phyloP scores from a whole-genome alignment of 2,797 vertebrate species.

The Cynopterus sphinx region DNA sequence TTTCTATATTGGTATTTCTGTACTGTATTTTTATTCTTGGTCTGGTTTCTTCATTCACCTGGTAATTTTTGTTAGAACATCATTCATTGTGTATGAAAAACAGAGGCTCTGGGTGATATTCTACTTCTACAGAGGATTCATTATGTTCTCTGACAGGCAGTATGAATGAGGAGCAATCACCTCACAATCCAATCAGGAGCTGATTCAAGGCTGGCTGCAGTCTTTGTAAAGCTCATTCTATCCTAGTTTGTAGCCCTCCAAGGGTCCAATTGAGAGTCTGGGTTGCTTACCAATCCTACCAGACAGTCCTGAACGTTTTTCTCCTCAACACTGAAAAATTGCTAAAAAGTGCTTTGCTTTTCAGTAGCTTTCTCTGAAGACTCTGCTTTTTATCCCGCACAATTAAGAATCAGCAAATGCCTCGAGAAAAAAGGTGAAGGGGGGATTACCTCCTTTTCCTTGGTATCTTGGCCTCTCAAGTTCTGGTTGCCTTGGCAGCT shows the following conservation, averaged over 20 bases:
- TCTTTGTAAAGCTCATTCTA: neutral
- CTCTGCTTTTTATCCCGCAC: neutral
- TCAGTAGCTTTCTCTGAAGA: conserved; percentile 6
- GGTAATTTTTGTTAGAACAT: conserved; percentile 15
- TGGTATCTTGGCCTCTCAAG: neutral
- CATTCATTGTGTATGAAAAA: conserved; percentile 14
- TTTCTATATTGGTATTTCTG: neutral
- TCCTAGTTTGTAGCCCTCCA: neutral
- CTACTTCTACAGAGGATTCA: conserved; percentile 1
- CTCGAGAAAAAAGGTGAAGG: neutral
- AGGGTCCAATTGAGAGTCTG: neutral
- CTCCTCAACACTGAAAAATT: neutral
- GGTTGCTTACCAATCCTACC: neutral
- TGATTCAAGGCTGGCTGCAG: neutral
- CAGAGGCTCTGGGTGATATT: neutral
- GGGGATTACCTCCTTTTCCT: neutral
- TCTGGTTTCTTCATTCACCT: conserved; percentile 6
- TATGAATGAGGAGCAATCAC: neutral
- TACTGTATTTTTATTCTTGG: neutral
- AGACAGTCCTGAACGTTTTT: neutral
- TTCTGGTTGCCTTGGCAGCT: conserved; percentile 39
- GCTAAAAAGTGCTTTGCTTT: conserved; percentile 21
- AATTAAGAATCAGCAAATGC: conserved; percentile 22
- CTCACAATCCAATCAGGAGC: neutral
- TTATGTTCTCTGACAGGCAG: neutral